A percentile compares a stretch with the other conserved stretches of the same genome.
These are phyloP conservation scores for Drosophila picticornis DNA, from an alignment of 2,888 invertebrate species.

Conservation along the genomic window DNA sequence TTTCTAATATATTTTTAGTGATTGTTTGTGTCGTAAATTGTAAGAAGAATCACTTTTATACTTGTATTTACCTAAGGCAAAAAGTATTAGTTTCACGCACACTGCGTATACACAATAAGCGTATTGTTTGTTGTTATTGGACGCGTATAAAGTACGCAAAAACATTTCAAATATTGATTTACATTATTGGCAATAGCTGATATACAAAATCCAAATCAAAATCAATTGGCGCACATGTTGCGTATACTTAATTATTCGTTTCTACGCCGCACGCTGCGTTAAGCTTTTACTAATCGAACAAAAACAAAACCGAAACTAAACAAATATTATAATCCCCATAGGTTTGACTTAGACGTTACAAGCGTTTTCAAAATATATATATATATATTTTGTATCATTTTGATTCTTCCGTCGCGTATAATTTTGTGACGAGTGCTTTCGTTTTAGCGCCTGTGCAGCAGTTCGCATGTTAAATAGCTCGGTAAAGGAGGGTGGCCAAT, in stretches of 20 bases:
- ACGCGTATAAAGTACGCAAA: background rate
- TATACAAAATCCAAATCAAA: background rate
- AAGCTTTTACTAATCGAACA: conserved; percentile 4
- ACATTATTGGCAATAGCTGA: background rate
- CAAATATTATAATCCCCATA: conserved; percentile 18
- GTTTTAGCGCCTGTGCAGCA: conserved; percentile 41
- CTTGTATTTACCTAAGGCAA: background rate
- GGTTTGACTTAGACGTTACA: background rate
- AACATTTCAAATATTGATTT: background rate
- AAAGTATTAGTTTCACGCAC: conserved; percentile 4
- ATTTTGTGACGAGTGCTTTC: conserved; percentile 40
- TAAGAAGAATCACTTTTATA: background rate
- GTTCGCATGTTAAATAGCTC: conserved; percentile 59
- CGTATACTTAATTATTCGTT: conserved; percentile 41
- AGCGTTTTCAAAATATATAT: background rate
- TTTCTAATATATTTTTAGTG: background rate
- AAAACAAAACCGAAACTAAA: conserved; percentile 16
- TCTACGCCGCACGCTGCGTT: conserved; percentile 3
- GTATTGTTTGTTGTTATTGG: conserved; percentile 16
- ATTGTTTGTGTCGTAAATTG: background rate
- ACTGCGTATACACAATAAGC: conserved; percentile 12
- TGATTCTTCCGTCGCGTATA: conserved; percentile 20
- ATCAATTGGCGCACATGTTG: conserved; percentile 4
- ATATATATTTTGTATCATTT: background rate
- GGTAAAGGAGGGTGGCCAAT: background rate